Conservation (phyloP, 1,140 invertebrate genomes). For the Lucilia sericata region DNA sequence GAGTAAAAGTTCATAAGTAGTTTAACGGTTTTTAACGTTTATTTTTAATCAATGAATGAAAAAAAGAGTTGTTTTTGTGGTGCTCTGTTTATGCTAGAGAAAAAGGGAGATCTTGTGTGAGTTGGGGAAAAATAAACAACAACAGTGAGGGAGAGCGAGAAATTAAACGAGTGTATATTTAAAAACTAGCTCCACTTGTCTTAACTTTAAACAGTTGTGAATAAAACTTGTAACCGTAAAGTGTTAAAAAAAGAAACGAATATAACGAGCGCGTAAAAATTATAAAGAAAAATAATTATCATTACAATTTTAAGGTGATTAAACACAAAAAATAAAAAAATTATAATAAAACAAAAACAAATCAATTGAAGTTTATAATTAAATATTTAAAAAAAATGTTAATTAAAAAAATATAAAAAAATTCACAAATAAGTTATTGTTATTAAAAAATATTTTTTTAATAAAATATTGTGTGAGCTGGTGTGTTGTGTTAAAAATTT, state of each 20-base stretch:
- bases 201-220: constrained; percentile 36
- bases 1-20: not conserved
- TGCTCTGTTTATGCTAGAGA: not conserved
- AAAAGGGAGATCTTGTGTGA: not conserved
- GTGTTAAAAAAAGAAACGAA: not conserved
- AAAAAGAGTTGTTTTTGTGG: not conserved
- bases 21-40: constrained; percentile 18
- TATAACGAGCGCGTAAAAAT: not conserved
- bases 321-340: not conserved
- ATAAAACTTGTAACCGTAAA: constrained; percentile 37
- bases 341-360: not conserved
- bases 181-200: constrained; percentile 37
- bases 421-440: not conserved
- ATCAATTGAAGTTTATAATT: not conserved
- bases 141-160: not conserved
- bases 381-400: not conserved
- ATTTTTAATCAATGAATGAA: constrained; percentile 2
- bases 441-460: not conserved
- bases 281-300: not conserved
- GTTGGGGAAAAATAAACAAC: not conserved
- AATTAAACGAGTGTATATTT: not conserved
- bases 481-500: not conserved
- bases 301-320: not conserved
- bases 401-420: not conserved
- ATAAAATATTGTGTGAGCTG: not conserved